phyloP scores from a whole-genome alignment of 2,797 vertebrate genomes.

The Diplodus sargus region DNA sequence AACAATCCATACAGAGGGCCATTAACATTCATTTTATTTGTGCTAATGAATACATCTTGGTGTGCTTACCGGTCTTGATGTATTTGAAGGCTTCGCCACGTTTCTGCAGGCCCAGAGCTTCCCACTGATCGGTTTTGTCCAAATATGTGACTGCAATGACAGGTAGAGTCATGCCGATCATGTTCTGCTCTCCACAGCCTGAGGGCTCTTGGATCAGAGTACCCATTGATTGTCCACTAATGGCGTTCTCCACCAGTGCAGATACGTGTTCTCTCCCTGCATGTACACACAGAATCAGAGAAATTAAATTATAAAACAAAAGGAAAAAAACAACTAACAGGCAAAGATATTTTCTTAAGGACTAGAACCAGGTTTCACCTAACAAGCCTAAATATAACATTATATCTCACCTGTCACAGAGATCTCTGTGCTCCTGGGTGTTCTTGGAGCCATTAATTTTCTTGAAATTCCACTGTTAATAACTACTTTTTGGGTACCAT shows the following conservation, averaged over 20 bases:
- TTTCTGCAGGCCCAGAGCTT: slow-evolving; percentile 78
- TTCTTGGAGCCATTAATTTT: slow-evolving; percentile 83
- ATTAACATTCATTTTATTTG: background rate
- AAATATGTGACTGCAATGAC: slow-evolving; percentile 90
- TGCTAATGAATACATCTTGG: background rate
- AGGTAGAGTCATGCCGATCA: slow-evolving; percentile 87
- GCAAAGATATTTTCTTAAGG: background rate
- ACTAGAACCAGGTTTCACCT: background rate
- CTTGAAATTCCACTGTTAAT: slow-evolving; percentile 75
- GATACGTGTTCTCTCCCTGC: slow-evolving; percentile 82
- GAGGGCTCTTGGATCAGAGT: slow-evolving; percentile 84
- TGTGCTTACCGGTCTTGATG: slow-evolving; percentile 84
- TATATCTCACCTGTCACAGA: slow-evolving; percentile 86
- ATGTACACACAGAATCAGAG: slow-evolving; percentile 3
- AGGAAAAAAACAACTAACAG: background rate
- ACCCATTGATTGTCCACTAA: slow-evolving; percentile 84
- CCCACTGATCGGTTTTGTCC: slow-evolving; percentile 91
- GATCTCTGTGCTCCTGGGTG: slow-evolving; percentile 85
- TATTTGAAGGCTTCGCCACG: slow-evolving; percentile 79
- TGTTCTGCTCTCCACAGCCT: slow-evolving; percentile 91
- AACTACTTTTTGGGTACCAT: slow-evolving; percentile 78
- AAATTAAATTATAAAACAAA: background rate
- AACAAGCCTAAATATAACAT: background rate
- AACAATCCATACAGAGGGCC: background rate
- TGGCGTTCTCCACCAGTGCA: slow-evolving; percentile 83